Evolutionary conservation across 1,140 invertebrate genomes (phyloP), one percentile per base, ranked within the genome.

Genomic region (Pachyrhynchus sulphureomaculatus): DNA sequence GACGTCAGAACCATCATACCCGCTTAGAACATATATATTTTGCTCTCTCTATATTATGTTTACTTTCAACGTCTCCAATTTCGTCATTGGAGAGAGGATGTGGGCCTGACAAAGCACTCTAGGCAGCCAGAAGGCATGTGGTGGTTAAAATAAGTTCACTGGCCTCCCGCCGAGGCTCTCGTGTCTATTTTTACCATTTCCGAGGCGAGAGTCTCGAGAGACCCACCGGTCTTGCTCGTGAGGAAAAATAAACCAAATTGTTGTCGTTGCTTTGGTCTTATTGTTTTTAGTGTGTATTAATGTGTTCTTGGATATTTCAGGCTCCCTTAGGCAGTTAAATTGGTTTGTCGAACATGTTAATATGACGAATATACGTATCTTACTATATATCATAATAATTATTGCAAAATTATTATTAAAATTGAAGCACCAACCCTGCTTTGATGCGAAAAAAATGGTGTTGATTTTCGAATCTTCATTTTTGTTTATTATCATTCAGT

Each of bases 141-240:
- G 60, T 62, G 60, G 52, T 56, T 62, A 56, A 62, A 61, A 55
- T 55, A 62, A 56, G 60, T 62, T 62, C 60, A 62, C 51, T 62
- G 60, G 52, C 60, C 60, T 62, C 60, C 60, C 34, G 52, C 37
- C 42, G 52, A 47, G 60, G 37, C 41, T 49, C 39, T 55, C 42
- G 42, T 48, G 37, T 62, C 60, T 62, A 62, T 62, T 62, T 62
- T 62, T 62, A 62, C 42, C 51, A 56, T 62, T 62, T 55, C 52
- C 34, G 26, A 48, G 49, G 29, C 36, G 26, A 21, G 26, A 21
- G 59, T 39, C 52, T 56, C 52, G 15, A 47, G 42, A 62, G 57
- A 51, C 57, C 57, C 24, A 59, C 57, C 57, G 51, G 57, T 44
- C 24, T 18, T 42, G 56, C 47, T 52, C 20, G 12, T 17, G 33